phyloP scores from a whole-genome alignment of 2,888 invertebrate species.

The Aradus depressus region DNA sequence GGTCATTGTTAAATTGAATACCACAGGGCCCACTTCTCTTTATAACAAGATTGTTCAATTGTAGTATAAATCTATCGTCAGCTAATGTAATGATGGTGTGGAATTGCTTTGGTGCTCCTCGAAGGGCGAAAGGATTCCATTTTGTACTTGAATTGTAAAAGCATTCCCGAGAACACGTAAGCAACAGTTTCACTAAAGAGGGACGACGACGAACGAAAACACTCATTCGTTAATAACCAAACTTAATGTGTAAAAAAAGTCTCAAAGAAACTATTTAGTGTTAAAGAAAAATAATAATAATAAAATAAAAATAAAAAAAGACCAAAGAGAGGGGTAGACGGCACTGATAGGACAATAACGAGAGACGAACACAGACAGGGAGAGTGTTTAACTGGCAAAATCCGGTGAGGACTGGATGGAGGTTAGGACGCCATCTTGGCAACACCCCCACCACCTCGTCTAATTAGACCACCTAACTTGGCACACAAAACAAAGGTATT shows the following conservation, averaged over 20 bases:
- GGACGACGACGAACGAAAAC: conserved; percentile 10
- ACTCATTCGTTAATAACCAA: conserved; percentile 12
- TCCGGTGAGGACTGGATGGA: conserved; percentile 24
- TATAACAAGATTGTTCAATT: conserved; percentile 26
- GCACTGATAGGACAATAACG: not conserved
- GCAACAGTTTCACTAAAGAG: conserved; percentile 3
- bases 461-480: too few species aligned
- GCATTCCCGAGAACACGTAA: conserved; percentile 18
- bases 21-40: conserved; percentile 30
- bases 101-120: conserved; percentile 24
- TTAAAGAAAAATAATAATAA: not conserved
- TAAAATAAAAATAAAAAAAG: not conserved
- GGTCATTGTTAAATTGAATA: conserved; percentile 11
- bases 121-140: conserved; percentile 23
- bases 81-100: conserved; percentile 36
- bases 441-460: conserved; percentile 4
- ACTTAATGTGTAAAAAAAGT: not conserved
- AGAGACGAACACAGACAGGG: conserved; percentile 11
- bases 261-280: not conserved
- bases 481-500: too few species aligned
- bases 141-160: conserved; percentile 23
- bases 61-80: conserved; percentile 36
- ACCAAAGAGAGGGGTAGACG: conserved; percentile 4
- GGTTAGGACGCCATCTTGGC: conserved; percentile 5
- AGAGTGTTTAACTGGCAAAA: conserved; percentile 22